Percentiles rank a stretch among this genome's conserved stretches.
phyloP scores from a whole-genome alignment of 2,113 vertebrate species.

The Tragelaphus imberbis region DNA sequence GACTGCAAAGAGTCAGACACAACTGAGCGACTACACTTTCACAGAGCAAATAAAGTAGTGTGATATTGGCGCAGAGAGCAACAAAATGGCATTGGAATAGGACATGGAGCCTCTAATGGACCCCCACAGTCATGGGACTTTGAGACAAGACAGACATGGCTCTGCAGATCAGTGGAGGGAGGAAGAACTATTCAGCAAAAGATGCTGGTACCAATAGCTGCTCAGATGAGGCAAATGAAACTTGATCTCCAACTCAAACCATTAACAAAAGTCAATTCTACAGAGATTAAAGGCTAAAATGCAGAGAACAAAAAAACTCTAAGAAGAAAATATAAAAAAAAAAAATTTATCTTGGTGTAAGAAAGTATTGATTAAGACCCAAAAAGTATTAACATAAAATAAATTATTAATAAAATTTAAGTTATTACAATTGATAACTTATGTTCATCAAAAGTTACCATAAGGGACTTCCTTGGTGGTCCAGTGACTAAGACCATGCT shows the following conservation, averaged over 20 bases:
- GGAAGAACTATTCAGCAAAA: fast-evolving
- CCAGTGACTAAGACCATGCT: not conserved
- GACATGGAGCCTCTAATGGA: not conserved
- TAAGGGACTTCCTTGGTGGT: not conserved
- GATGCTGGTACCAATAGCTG: not conserved
- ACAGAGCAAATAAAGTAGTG: not conserved
- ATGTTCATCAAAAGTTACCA: not conserved
- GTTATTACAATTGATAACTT: not conserved
- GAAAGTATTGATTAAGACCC: not conserved
- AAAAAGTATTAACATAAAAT: not conserved
- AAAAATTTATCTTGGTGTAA: not conserved
- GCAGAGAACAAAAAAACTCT: not conserved
- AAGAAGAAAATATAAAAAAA: not conserved
- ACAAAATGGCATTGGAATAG: not conserved
- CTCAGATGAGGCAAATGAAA: not conserved
- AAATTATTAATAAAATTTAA: not conserved
- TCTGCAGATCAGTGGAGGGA: not conserved
- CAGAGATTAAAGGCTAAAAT: not conserved
- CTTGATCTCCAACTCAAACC: not conserved
- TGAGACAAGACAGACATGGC: fast-evolving
- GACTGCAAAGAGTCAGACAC: not conserved
- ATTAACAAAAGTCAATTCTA: no score
- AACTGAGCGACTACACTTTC: not conserved
- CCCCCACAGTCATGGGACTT: fast-evolving
- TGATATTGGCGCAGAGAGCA: fast-evolving